Evolutionary conservation across 2,113 vertebrate species (phyloP).

Genomic region (Candoia aspera): DNA sequence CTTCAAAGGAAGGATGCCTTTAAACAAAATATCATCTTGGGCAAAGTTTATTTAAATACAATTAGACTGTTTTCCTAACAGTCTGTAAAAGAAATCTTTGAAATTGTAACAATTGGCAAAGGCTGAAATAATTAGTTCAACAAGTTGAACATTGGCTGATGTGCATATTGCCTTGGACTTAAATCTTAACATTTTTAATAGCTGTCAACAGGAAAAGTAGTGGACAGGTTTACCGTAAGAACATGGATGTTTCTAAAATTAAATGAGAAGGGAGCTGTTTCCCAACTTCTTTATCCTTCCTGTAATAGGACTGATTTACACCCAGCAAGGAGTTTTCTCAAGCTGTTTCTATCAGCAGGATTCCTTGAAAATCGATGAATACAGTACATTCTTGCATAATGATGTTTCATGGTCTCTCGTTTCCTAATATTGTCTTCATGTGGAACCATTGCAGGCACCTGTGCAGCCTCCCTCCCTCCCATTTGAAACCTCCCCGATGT

Average conservation of each 20-base stretch:
- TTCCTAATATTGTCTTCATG: background rate
- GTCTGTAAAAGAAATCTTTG: background rate
- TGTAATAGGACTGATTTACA: rapidly evolving
- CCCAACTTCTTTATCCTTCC: constrained; percentile 47
- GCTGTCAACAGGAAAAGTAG: constrained; percentile 49
- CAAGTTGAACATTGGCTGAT: background rate
- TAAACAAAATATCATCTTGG: background rate
- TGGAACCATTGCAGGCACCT: no score
- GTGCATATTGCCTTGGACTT: background rate
- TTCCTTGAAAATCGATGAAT: background rate
- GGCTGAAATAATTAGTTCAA: background rate
- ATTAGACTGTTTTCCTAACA: background rate
- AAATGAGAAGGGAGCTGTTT: constrained; percentile 40
- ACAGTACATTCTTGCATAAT: background rate
- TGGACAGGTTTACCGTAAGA: constrained; percentile 40
- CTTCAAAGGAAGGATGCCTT: background rate
- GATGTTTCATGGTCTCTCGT: background rate
- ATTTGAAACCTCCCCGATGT: no score
- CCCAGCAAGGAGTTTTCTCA: background rate
- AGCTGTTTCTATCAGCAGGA: constrained; percentile 4
- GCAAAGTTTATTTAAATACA: background rate
- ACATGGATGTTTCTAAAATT: constrained; percentile 54
- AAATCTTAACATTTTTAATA: rapidly evolving
- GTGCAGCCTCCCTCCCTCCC: no score
- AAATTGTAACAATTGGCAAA: background rate